These are phyloP conservation scores for Drosophila oshimai DNA, from an alignment of 1,140 invertebrate genomes.

Conservation along the genomic window DNA sequence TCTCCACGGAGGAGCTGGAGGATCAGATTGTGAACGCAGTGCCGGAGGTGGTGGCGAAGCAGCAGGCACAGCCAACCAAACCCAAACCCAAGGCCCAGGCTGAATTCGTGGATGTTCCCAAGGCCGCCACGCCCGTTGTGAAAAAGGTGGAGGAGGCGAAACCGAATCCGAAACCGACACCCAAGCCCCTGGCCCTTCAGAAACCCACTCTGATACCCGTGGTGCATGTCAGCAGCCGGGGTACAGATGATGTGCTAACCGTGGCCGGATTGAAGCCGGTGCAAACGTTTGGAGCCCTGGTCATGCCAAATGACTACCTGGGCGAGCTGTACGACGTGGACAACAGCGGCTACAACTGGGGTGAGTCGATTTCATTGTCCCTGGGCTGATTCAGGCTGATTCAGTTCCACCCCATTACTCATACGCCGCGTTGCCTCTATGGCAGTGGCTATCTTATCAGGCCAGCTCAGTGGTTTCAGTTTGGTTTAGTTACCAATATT, in stretches of 20 bases:
- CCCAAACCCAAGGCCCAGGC: constrained; percentile 3
- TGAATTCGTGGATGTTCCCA: constrained; percentile 12
- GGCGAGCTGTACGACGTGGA: constrained; percentile 72
- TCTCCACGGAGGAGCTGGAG: constrained; percentile 72
- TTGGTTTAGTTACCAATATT: constrained; percentile 67
- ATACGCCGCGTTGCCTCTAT: constrained; percentile 53
- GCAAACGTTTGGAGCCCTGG: constrained; percentile 57
- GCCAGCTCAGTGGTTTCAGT: constrained; percentile 31
- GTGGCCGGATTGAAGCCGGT: constrained; percentile 60
- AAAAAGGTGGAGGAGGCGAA: constrained; percentile 31
- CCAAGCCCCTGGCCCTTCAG: neutral
- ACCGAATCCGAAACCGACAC: neutral
- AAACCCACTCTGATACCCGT: constrained; percentile 37
- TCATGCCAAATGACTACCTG: constrained; percentile 59
- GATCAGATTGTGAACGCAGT: constrained; percentile 58
- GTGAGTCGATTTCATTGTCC: constrained; percentile 57
- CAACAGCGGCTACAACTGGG: constrained; percentile 74
- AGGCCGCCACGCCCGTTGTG: constrained; percentile 15
- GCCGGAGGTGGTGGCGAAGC: constrained; percentile 29
- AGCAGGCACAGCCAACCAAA: constrained; percentile 21
- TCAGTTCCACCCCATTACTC: constrained; percentile 62
- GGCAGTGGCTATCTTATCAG: constrained; percentile 58
- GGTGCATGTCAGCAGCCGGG: constrained; percentile 48
- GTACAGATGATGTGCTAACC: constrained; percentile 62
- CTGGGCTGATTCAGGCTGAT: constrained; percentile 60